Evolutionary conservation across 2,113 vertebrate genomes (phyloP), one percentile per base, ranked within the genome.

Genomic region (Atractosteus spatula): DNA sequence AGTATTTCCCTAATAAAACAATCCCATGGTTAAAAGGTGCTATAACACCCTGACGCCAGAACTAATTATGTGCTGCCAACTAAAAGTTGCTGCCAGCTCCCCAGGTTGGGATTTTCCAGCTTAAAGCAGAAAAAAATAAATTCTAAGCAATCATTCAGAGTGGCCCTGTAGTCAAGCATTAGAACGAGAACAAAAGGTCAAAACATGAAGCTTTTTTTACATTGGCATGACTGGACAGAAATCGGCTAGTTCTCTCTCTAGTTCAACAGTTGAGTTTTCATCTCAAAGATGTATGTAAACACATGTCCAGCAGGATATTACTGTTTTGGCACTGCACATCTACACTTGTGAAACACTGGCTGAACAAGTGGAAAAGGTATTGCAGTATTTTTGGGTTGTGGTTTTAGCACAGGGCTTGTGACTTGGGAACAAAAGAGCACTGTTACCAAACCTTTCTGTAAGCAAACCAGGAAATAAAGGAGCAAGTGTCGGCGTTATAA

Each of bases 1-100:
- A 62, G 56, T 74, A 66, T 62, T 73, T 44, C 72, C 66, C 66
- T 62, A 68, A 73, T 73, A 73, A 73, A 73, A 54, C 59, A 7
- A 1, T 16, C 41, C 55, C 41, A 56, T n/a, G 56, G 42, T 68
- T 66, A 62, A 17, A 68, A 74, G 72, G 72, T 74, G 72, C 62
- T 74, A 55, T 57, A 68, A 6, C 14, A 55, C 66, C 0, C 56
- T 68, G 72, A 68, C 16, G 72, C 45, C 72, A 74, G 66, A 62
- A 55, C 17, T 5, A 3, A 43, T 13, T 14, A 16, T 10, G 12
- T 7, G 44, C 56, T 74, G 72, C 72, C 72, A 74, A 45, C 57
- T 41, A 4, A 12, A 54, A 29, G 10, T 10, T n/a, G 47, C 14
- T 14, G 71, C 71, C 66, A 74, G 56, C 17, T 16, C 55, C 42